phyloP scores from a whole-genome alignment of 2,113 vertebrate species.

The Spea multiplicata region DNA sequence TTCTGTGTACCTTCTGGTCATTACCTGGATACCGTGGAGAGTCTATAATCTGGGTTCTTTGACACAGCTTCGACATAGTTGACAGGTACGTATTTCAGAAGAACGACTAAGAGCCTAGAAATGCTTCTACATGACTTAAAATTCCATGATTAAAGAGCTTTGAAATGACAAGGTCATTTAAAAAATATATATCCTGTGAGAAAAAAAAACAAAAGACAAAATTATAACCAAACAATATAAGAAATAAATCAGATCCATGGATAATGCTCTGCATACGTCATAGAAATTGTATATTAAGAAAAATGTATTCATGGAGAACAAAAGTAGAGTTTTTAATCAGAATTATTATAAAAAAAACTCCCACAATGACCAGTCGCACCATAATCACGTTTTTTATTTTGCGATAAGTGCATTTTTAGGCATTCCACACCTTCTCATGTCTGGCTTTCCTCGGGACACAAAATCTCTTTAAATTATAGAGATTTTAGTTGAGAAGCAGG shows the following conservation, averaged over 20 bases:
- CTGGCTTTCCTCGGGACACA: too few relatives aligned
- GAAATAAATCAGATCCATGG: not conserved
- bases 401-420: too few relatives aligned
- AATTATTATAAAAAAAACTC: too few relatives aligned
- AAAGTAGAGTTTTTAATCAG: too few relatives aligned
- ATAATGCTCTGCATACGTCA: not conserved
- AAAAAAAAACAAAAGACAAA: not conserved
- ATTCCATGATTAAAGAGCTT: slow-evolving; percentile 21
- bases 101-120: not conserved
- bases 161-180: slow-evolving; percentile 5
- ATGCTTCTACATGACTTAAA: slow-evolving; percentile 1
- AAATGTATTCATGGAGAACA: too few relatives aligned
- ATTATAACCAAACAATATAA: not conserved
- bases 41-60: slow-evolving; percentile 30
- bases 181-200: not conserved
- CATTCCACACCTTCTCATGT: too few relatives aligned
- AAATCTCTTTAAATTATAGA: too few relatives aligned
- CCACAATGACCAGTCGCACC: too few relatives aligned
- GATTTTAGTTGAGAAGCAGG: too few relatives aligned
- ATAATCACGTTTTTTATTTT: too few relatives aligned
- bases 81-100: slow-evolving; percentile 29
- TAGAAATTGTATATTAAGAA: too few relatives aligned
- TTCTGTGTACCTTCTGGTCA: slow-evolving; percentile 6
- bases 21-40: not conserved
- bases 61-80: slow-evolving; percentile 25